Conservation (phyloP, 2,113 vertebrate genomes). For the Sinocyclocheilus rhinocerous region DNA sequence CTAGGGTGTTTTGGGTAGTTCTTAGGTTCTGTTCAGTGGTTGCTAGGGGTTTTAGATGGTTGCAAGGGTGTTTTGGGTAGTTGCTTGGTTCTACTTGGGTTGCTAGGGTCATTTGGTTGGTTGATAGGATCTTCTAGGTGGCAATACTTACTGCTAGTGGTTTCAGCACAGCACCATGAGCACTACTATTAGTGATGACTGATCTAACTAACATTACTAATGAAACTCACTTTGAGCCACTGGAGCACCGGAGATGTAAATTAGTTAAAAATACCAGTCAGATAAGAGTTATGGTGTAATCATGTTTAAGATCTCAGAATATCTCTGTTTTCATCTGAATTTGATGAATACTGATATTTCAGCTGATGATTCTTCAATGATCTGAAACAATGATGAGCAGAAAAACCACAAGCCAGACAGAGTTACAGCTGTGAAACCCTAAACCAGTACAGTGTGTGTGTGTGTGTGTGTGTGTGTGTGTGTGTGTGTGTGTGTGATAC, state of each 20-base stretch:
- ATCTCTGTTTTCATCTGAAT: not conserved
- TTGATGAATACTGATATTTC: not conserved
- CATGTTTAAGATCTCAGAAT: not conserved
- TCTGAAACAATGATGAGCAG: conserved; percentile 75
- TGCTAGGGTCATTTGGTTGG: too few species aligned
- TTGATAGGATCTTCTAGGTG: too few species aligned
- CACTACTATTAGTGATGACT: too few species aligned
- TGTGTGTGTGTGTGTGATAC: too few species aligned
- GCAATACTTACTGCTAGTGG: too few species aligned
- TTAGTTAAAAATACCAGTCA: not conserved
- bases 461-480: too few species aligned
- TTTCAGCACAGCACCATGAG: not conserved
- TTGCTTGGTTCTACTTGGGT: too few species aligned
- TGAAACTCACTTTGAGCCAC: not conserved
- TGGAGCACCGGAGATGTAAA: not conserved
- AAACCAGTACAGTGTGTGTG: conserved; percentile 55
- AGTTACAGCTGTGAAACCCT: conserved; percentile 75
- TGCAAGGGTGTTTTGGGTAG: too few species aligned
- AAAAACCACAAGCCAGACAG: conserved; percentile 61
- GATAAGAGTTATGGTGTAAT: not conserved
- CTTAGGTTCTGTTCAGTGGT: too few species aligned
- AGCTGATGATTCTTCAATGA: conserved; percentile 30
- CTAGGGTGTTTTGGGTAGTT: too few species aligned
- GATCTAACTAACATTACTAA: too few species aligned
- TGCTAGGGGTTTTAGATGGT: too few species aligned